Evolutionary conservation across 2,888 invertebrate genomes (phyloP).

Genomic region (Leptopilina drosophilae): DNA sequence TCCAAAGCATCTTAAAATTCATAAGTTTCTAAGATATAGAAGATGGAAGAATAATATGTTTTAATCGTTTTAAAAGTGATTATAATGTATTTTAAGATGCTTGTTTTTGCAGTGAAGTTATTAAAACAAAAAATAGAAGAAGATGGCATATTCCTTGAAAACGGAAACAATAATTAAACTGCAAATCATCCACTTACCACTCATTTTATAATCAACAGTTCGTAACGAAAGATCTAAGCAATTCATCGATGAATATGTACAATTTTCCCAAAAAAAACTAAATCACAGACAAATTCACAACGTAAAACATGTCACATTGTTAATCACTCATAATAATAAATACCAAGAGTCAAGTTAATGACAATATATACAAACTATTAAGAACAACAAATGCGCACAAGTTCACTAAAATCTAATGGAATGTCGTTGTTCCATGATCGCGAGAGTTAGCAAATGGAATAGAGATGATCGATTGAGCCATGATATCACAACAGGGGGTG

Average conservation of each 20-base stretch:
- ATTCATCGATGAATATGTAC: constrained; percentile 52
- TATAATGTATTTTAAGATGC: no score
- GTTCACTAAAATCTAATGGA: constrained; percentile 8
- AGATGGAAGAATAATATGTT: no score
- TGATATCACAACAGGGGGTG: constrained; percentile 43
- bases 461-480: constrained; percentile 45
- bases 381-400: constrained; percentile 19
- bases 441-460: constrained; percentile 13
- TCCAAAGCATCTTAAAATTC: no score
- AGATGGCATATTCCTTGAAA: no score
- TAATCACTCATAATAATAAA: constrained; percentile 30
- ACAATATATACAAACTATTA: constrained; percentile 12
- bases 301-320: constrained; percentile 25
- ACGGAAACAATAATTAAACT: neutral
- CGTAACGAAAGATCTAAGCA: constrained; percentile 67
- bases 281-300: constrained; percentile 42
- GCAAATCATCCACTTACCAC: constrained; percentile 65
- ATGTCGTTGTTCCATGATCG: constrained; percentile 27
- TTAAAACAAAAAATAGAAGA: no score
- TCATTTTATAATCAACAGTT: constrained; percentile 66
- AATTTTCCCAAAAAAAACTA: neutral
- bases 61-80: no score
- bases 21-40: no score
- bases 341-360: constrained; percentile 38
- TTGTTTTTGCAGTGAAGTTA: no score